Percentiles rank a stretch among this genome's conserved stretches.
phyloP scores from a whole-genome alignment of 2,113 vertebrate species.

The Microcebus lehilahytsara region DNA sequence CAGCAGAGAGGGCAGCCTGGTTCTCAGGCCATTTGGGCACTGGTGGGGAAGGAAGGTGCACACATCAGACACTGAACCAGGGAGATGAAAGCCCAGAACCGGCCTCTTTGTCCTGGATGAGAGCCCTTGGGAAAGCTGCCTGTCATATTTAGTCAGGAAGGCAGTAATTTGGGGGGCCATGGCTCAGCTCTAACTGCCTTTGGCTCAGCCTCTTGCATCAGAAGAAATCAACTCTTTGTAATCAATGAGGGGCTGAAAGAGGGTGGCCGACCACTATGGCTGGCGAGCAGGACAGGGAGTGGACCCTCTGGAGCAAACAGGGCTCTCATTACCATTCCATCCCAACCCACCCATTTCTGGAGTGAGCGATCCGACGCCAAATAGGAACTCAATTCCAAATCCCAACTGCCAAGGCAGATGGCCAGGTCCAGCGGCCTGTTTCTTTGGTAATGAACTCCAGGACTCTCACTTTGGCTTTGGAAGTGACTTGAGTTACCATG shows the following conservation, averaged over 20 bases:
- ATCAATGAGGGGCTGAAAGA: constrained; percentile 61
- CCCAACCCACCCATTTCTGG: constrained; percentile 32
- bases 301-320: constrained; percentile 12
- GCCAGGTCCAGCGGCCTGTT: constrained; percentile 37
- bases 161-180: constrained; percentile 54
- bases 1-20: not conserved
- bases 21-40: not conserved
- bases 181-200: constrained; percentile 46
- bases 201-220: constrained; percentile 41
- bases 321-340: constrained; percentile 58
- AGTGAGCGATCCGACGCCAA: constrained; percentile 13
- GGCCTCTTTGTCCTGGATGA: constrained; percentile 29
- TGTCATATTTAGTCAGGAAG: not conserved
- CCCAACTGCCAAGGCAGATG: constrained; percentile 39
- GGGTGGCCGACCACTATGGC: constrained; percentile 48
- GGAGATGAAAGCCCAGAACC: not conserved
- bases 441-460: constrained; percentile 49
- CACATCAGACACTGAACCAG: not conserved
- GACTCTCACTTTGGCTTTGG: constrained; percentile 37
- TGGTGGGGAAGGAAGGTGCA: not conserved
- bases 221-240: constrained; percentile 60
- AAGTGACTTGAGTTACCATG: not conserved
- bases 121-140: constrained; percentile 18
- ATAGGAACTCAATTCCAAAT: constrained; percentile 32
- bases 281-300: constrained; percentile 37